Evolutionary conservation across 1,140 invertebrate species (phyloP), one percentile per base, ranked within the genome.

Genomic region (Formica selysi): DNA sequence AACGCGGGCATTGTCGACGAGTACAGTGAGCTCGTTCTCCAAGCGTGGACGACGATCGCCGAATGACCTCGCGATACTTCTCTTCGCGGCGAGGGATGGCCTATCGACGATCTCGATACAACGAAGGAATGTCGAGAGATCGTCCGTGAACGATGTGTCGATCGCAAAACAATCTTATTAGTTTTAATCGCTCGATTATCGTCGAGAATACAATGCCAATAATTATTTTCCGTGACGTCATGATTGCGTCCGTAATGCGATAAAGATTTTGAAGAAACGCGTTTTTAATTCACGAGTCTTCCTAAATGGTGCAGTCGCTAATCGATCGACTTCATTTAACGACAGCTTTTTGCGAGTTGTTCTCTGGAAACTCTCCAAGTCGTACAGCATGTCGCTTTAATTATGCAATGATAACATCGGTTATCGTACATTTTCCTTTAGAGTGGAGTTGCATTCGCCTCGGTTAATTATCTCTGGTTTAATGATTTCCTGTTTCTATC

Each of bases 111-210:
- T 81, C 61, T 81, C 79, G 79, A 81, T 73, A 59, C 19, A 22
- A 44, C 48, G 26, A 32, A 41, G 41, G 38, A 16, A 76, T 22
- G 26, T 41, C 26, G 67, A 41, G 16, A 32, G 51, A 70, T 68
- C 51, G 29, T 8, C 76, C 26, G 26, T n/a, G 57, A 26, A 26
- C 76, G 64, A 73, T 26, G 7, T 48, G 26, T 74, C 79, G 38
- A 36, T 57, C 38, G 10, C 59, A 68, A 83, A 83, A 83, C 68
- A 74, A 83, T 83, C n/a, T 73, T 74, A 83, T 83, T 83, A 83
- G 38, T 38, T 41, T 48, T 48, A 83, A 83, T 62, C 68, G 26
- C 54, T 44, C 57, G 68, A 41, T 71, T 81, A 57, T 61, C 54
- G 38, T 36, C 13, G 19, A 13, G 26, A 73, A 62, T 73, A 36